Evolutionary conservation across 2,113 vertebrate genomes (phyloP).

Genomic region (Seriola aureovittata): DNA sequence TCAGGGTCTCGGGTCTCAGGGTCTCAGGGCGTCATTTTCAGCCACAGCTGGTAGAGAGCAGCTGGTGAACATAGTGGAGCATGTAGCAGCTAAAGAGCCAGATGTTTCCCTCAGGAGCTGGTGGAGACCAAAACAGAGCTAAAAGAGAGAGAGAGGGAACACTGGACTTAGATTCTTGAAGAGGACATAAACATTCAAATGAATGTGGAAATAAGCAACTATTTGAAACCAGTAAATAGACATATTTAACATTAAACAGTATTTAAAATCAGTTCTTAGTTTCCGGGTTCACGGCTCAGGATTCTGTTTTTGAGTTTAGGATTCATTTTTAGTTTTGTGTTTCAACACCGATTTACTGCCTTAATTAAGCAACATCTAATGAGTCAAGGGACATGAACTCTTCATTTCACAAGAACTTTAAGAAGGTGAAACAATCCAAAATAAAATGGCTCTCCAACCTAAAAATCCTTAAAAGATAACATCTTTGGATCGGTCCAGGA

Average conservation of each 20-base stretch:
- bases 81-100: not conserved
- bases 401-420: not conserved
- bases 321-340: not conserved
- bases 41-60: too few species aligned
- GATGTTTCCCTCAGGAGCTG: not conserved
- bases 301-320: not conserved
- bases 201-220: too few species aligned
- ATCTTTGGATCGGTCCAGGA: not conserved
- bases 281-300: not conserved
- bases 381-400: not conserved
- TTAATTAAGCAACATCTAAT: not conserved
- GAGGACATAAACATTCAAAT: not conserved
- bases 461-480: not conserved
- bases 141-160: not conserved
- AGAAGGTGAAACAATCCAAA: too few species aligned
- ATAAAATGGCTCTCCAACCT: too few species aligned
- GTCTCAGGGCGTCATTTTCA: too few species aligned
- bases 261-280: too few species aligned
- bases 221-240: too few species aligned
- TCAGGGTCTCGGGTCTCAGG: too few species aligned
- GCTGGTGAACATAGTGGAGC: too few species aligned
- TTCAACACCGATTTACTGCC: not conserved
- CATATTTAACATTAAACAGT: too few species aligned
- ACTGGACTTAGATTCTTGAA: too few species aligned
- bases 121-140: conserved; percentile 2